Conservation (phyloP, 2,113 vertebrate species). For the Indicator indicator region DNA sequence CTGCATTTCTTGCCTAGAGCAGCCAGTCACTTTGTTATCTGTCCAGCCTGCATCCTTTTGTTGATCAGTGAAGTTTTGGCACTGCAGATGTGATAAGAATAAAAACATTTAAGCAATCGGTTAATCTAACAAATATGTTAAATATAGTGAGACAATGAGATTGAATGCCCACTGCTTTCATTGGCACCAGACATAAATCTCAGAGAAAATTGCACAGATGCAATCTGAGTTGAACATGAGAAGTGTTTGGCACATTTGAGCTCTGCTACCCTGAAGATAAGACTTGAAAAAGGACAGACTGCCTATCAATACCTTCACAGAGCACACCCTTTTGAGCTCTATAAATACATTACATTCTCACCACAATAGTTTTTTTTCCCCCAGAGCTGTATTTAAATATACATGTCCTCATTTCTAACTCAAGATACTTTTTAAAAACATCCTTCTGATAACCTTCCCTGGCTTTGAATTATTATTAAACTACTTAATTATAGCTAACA, state of each 20-base stretch:
- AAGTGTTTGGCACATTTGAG: slow-evolving; percentile 66
- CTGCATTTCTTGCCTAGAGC: background rate
- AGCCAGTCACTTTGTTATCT: slow-evolving; percentile 23
- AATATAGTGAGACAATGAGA: slow-evolving; percentile 51
- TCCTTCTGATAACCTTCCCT: slow-evolving; percentile 3
- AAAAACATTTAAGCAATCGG: slow-evolving; percentile 54
- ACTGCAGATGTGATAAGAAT: slow-evolving; percentile 53
- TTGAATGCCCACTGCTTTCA: slow-evolving; percentile 54
- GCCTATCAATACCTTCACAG: slow-evolving; percentile 64
- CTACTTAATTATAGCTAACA: background rate
- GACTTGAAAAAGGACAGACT: slow-evolving; percentile 61
- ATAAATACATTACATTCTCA: slow-evolving; percentile 54
- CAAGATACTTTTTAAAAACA: background rate
- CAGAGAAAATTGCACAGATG: slow-evolving; percentile 72
- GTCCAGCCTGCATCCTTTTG: background rate
- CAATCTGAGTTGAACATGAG: slow-evolving; percentile 51
- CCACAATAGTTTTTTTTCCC: background rate
- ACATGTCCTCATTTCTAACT: background rate
- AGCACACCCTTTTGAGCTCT: slow-evolving; percentile 67
- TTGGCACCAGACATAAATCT: slow-evolving; percentile 66
- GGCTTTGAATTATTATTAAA: slow-evolving; percentile 17
- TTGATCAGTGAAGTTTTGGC: slow-evolving; percentile 60
- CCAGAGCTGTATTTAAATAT: background rate
- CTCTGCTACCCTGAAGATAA: slow-evolving; percentile 75
- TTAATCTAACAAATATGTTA: slow-evolving; percentile 70